Percentiles rank a stretch among this genome's conserved stretches.
Evolutionary conservation across 2,888 invertebrate species (phyloP).

Genomic region (Stegana nigrithorax): DNA sequence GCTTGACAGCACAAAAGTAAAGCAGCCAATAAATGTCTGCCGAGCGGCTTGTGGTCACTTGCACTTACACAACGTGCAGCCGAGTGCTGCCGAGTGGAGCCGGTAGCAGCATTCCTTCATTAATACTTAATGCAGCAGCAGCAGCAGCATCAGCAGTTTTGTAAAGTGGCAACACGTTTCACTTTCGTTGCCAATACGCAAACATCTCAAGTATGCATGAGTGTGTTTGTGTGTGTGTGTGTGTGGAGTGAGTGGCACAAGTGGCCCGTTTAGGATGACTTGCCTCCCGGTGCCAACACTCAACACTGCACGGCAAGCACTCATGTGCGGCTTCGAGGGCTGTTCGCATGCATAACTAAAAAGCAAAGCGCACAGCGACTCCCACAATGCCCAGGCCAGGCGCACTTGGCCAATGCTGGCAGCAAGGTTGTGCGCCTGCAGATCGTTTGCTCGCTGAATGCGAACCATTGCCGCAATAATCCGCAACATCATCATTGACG

Average conservation of each 20-base stretch:
- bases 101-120: no score
- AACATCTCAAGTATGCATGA: slow-evolving; percentile 12
- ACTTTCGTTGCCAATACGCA: slow-evolving; percentile 6
- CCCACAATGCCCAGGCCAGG: background rate
- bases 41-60: slow-evolving; percentile 2
- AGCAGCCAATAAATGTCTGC: slow-evolving; percentile 16
- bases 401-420: slow-evolving; percentile 2
- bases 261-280: slow-evolving; percentile 5
- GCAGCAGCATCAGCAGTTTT: no score
- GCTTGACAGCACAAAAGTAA: background rate
- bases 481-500: slow-evolving; percentile 13
- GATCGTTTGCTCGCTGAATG: background rate
- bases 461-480: background rate
- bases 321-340: background rate
- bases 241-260: slow-evolving; percentile 1
- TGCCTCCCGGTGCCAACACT: background rate
- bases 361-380: background rate
- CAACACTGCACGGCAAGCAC: background rate
- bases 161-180: slow-evolving; percentile 9
- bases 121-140: background rate
- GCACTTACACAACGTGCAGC: background rate
- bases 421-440: background rate
- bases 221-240: no score
- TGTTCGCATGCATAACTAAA: background rate
- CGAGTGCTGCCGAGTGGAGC: background rate